Conservation (phyloP, 2,888 invertebrate species). For the Cheilosia impressa region DNA sequence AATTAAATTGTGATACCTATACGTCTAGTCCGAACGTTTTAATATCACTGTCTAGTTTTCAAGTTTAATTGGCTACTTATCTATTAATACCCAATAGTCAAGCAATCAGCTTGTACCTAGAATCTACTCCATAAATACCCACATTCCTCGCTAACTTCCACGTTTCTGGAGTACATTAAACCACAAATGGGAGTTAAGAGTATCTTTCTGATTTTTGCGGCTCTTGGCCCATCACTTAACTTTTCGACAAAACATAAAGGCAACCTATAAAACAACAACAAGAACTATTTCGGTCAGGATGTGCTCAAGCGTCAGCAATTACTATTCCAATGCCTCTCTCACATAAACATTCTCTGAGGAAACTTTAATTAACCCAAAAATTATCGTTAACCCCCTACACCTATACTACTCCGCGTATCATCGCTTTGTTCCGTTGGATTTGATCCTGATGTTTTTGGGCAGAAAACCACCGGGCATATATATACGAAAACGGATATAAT, state of each 20-base stretch:
- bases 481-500: constrained; percentile 70
- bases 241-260: constrained; percentile 58
- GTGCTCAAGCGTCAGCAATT: constrained; percentile 57
- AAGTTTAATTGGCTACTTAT: constrained; percentile 26
- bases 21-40: background rate
- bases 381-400: constrained; percentile 40
- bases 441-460: constrained; percentile 37
- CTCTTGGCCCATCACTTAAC: constrained; percentile 55
- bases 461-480: constrained; percentile 50
- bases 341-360: constrained; percentile 67
- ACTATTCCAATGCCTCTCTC: constrained; percentile 61
- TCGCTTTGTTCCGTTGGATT: constrained; percentile 28
- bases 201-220: constrained; percentile 22
- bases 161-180: constrained; percentile 9
- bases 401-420: constrained; percentile 9
- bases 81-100: constrained; percentile 22
- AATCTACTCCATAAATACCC: constrained; percentile 25
- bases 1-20: no score
- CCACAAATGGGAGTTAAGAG: constrained; percentile 10
- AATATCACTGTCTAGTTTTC: background rate
- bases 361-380: constrained; percentile 73
- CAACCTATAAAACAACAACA: constrained; percentile 65
- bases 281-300: constrained; percentile 63
- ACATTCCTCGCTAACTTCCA: background rate
- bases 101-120: constrained; percentile 27